Conservation (phyloP, 2,888 invertebrate genomes). For the Acrobasis repandana region DNA sequence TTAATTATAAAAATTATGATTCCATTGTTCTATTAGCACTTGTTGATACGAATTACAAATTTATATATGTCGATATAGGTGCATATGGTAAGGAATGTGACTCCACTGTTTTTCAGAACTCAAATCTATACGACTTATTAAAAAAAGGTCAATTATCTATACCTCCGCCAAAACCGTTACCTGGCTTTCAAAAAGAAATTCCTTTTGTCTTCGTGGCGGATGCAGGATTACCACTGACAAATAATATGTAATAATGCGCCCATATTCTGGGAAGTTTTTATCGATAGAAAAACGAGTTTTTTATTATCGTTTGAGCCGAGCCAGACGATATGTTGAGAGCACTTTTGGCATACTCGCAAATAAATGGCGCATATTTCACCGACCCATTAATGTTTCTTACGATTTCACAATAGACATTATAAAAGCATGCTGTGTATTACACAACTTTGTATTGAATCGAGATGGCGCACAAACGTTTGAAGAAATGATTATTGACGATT, state of each 20-base stretch:
- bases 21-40: slow-evolving; percentile 27
- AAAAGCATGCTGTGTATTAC: slow-evolving; percentile 22
- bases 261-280: slow-evolving; percentile 21
- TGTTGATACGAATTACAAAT: slow-evolving; percentile 22
- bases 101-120: slow-evolving; percentile 1
- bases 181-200: background rate
- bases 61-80: slow-evolving; percentile 26
- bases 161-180: background rate
- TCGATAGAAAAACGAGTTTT: slow-evolving; percentile 21
- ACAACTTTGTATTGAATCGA: slow-evolving; percentile 16
- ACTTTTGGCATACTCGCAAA: slow-evolving; percentile 30
- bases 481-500: too few relatives aligned
- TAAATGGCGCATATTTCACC: slow-evolving; percentile 30
- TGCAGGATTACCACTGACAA: slow-evolving; percentile 28
- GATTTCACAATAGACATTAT: slow-evolving; percentile 15
- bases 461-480: too few relatives aligned
- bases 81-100: slow-evolving; percentile 32
- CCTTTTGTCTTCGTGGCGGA: slow-evolving; percentile 29
- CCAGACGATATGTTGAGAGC: slow-evolving; percentile 28
- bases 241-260: slow-evolving; percentile 26
- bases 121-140: too few relatives aligned
- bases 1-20: slow-evolving; percentile 27
- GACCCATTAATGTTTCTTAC: slow-evolving; percentile 25
- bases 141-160: background rate
- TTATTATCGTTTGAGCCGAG: slow-evolving; percentile 29